Base-by-base conservation (phyloP, 2,797 vertebrate genomes). In the Lepilemur septentrionalis region DNA sequence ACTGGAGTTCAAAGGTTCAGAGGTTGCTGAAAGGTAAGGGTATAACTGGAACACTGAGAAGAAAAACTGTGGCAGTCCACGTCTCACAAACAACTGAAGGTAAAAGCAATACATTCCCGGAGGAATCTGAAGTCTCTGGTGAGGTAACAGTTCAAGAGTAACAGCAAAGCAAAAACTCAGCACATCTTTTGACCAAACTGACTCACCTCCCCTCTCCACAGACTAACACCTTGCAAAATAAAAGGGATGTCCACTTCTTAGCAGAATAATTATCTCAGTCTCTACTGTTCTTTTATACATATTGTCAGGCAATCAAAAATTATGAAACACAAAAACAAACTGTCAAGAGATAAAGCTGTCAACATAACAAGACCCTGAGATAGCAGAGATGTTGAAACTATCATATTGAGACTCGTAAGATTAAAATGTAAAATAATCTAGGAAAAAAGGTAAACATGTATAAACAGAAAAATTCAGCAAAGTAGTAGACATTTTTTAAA, bases 281-380 rank as follows among this genome's bases (percentile, higher is more conserved):
- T 65, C 35, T 50, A 79, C 50, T 38, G 2, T 69, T 43, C 22
- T 63, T 67, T 72, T 67, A 73, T 38, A 89, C 7, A 59, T 86
- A 86, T 75, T 9, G 7, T 48, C 38, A 92, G 25, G 23, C 32
- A 23, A 41, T 43, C 30, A 91, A 93, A 88, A 81, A 63, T 80
- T 55, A 61, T 2, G 81, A 91, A 43, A 86, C 41, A 91, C 6
- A 65, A 59, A 93, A 75, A 65, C 7, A 76, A 20, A 85, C 1
- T 81, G 30, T 94, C 78, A 95, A 94, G 48, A 70, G 61, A 86
- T 20, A 89, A 70, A 82, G 5, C 48, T 73, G 83, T 32, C 38
- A n/a, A 86, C 5, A 91, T 43, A 94, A 94, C 55, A 22, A 82
- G 87, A 95, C 20, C 43, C 22, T 32, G 17, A 92, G n/a, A 92